Conservation (phyloP, 2,888 invertebrate species). For the Conomelus anceps region DNA sequence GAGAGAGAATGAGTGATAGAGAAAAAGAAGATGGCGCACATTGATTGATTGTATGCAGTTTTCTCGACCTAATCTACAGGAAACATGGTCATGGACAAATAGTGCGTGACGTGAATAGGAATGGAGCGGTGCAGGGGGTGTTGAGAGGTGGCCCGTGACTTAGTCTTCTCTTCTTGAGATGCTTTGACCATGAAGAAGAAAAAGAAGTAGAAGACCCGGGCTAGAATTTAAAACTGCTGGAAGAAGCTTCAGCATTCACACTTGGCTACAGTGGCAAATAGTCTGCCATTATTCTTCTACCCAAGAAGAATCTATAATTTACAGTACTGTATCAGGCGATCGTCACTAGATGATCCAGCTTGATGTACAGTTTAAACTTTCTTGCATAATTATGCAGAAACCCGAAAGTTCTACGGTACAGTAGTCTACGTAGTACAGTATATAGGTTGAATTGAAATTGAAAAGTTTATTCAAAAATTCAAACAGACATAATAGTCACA, state of each 20-base stretch:
- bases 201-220: too few species aligned
- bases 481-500: too few species aligned
- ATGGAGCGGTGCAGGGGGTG: neutral
- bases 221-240: neutral
- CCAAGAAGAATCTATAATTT: neutral
- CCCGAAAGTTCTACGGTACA: too few species aligned
- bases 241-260: neutral
- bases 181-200: neutral
- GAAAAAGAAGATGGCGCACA: neutral
- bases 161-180: too few species aligned
- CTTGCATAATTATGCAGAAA: too few species aligned
- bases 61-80: slow-evolving; percentile 8
- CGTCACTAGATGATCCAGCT: too few species aligned
- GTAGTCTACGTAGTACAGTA: too few species aligned
- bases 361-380: too few species aligned
- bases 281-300: neutral
- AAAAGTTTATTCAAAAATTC: too few species aligned
- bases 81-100: slow-evolving; percentile 8
- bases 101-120: slow-evolving; percentile 2
- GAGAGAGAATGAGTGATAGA: neutral
- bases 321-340: neutral
- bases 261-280: neutral
- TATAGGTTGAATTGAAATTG: too few species aligned
- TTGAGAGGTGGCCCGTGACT: neutral
- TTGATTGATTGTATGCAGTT: slow-evolving; percentile 2